Evolutionary conservation across 2,113 vertebrate genomes (phyloP).

Genomic region (Monopterus albus): DNA sequence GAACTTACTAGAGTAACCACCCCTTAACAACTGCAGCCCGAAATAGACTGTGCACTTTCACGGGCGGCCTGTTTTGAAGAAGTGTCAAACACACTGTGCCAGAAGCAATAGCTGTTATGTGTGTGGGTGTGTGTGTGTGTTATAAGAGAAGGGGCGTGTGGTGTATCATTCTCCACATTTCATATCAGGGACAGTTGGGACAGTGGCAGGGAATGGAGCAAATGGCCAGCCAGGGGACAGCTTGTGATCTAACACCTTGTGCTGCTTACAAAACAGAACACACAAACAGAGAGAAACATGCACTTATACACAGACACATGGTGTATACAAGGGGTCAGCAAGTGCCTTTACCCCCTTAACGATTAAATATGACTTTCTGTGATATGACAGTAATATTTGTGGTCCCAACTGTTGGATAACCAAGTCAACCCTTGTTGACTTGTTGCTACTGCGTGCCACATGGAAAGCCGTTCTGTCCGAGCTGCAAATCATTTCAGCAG

Average conservation of each 20-base stretch:
- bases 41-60: constrained; percentile 72
- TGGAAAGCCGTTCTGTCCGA: constrained; percentile 31
- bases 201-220: constrained; percentile 62
- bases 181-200: constrained; percentile 61
- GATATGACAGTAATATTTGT: constrained; percentile 1
- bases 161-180: constrained; percentile 60
- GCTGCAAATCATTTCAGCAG: constrained; percentile 53
- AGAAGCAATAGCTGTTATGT: constrained; percentile 46
- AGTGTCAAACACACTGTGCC: constrained; percentile 67
- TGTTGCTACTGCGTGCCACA: constrained; percentile 33
- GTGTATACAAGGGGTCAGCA: constrained; percentile 2
- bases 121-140: constrained; percentile 34
- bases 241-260: constrained; percentile 50
- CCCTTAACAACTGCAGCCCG: constrained; percentile 73
- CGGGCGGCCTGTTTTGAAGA: constrained; percentile 67
- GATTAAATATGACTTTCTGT: neutral
- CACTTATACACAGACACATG: neutral
- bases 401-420: constrained; percentile 11
- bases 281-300: constrained; percentile 16
- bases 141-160: constrained; percentile 3
- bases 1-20: constrained; percentile 68
- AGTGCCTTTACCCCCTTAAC: neutral
- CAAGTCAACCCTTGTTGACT: constrained; percentile 17
- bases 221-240: constrained; percentile 73
- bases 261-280: constrained; percentile 42